Conservation (phyloP, 2,113 vertebrate species). For the Psittacula cyanocephala region DNA sequence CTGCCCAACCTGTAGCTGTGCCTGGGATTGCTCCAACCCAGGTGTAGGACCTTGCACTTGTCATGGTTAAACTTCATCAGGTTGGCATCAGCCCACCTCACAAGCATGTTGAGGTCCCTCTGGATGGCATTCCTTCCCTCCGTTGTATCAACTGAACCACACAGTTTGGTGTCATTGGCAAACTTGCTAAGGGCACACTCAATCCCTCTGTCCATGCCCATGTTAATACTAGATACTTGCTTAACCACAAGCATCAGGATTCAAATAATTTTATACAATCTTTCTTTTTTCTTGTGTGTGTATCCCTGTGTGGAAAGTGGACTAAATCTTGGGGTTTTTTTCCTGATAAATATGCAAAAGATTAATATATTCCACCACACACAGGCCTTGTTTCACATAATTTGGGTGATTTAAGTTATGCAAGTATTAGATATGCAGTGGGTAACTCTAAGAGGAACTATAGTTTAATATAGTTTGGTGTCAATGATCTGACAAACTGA, state of each 20-base stretch:
- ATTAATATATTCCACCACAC: not conserved
- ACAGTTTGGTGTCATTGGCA: too few relatives aligned
- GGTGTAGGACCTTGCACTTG: too few relatives aligned
- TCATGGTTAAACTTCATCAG: too few relatives aligned
- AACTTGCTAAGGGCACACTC: too few relatives aligned
- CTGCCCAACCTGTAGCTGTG: too few relatives aligned
- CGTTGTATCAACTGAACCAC: too few relatives aligned
- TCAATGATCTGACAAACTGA: not conserved
- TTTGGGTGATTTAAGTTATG: not conserved
- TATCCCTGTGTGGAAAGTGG: not conserved
- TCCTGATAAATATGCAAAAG: not conserved
- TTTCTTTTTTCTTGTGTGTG: not conserved
- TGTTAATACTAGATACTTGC: not conserved
- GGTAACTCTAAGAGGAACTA: not conserved
- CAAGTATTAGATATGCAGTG: not conserved
- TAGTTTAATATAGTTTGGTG: not conserved
- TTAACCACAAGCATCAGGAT: not conserved
- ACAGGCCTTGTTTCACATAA: not conserved
- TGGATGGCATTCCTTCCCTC: too few relatives aligned
- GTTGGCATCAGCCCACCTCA: too few relatives aligned
- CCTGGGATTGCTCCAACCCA: too few relatives aligned
- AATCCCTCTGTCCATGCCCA: too few relatives aligned
- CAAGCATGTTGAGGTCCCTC: too few relatives aligned
- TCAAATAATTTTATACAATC: not conserved
- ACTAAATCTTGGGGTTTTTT: not conserved